Base-by-base conservation (phyloP, 2,797 vertebrate species). In the Fistularia commersonii region DNA sequence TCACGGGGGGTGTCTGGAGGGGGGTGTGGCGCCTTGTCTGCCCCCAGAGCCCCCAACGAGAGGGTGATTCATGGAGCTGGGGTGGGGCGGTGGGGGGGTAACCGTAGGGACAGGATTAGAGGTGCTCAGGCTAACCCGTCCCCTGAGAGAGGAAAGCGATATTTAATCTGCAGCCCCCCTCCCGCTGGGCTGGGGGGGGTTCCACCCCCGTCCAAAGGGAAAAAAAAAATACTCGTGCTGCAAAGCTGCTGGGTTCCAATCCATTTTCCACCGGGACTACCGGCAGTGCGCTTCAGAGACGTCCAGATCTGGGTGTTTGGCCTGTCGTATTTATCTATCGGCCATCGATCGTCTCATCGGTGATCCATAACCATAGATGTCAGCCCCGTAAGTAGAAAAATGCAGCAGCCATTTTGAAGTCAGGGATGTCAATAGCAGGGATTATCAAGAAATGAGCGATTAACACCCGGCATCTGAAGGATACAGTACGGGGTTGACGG, bases 41-140 rank as follows among this genome's bases (percentile, higher is more conserved):
- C n/a, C 83, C 75, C 81, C 49, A 48, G 78, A 84, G 84, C 87
- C 77, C 77, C 83, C 87, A 90, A 77, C 76, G 77, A 81, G 79
- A 84, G 82, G 48, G 84, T 91, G 85, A 91, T 90, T 87, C 83
- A 79, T 78, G 80, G 83, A 78, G 74, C 79, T n/a, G n/a, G n/a
- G n/a, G n/a, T n/a, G n/a, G n/a, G n/a, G n/a, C n/a, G n/a, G n/a
- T n/a, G n/a, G 64, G 60, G 76, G 72, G 75, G 82, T 78, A 90
- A 86, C 85, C 87, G 77, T 72, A 72, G 84, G 84, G 81, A 85
- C 80, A 45, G 86, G 82, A 89, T 91, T 88, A 89, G 86, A 90
- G 84, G 80, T 85, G 77, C 84, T 85, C 78, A 66, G 68, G 85
- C 81, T 89, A 88, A 90, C 72, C 51, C 84, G 83, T 86, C 82